Evolutionary conservation across 2,888 invertebrate species (phyloP), one percentile per base, ranked within the genome.

Genomic region (Azorinus chamasolen): DNA sequence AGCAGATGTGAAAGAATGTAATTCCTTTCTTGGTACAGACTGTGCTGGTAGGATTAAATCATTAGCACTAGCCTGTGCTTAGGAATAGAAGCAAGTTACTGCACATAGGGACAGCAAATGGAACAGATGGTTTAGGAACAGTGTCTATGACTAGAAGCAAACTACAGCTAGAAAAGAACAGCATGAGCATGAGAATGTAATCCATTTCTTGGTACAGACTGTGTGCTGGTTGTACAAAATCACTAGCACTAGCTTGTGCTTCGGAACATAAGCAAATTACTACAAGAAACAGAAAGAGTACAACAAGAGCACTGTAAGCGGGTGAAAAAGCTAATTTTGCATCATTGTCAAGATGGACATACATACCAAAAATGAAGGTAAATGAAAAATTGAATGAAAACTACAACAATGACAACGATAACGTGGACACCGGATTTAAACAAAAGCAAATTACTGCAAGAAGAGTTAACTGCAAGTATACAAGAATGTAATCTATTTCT

Each of bases 381-480:
- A n/a, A n/a, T n/a, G n/a, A n/a, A n/a, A n/a, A n/a, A n/a, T n/a
- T n/a, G n/a, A n/a, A n/a, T n/a, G n/a, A n/a, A n/a, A n/a, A n/a
- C n/a, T n/a, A n/a, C n/a, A n/a, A n/a, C n/a, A n/a, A n/a, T n/a
- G n/a, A n/a, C n/a, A n/a, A n/a, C n/a, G n/a, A n/a, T n/a, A n/a
- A n/a, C n/a, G n/a, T 63, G 51, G 51, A 51, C 43, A 61, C 27
- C 61, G 69, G 48, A 37, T 65, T 20, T 32, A 24, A 46, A 16
- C 41, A 53, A 16, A 16, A 18, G 32, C 27, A 53, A 6, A 32
- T 25, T 24, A 12, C 53, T 27, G 2, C 27, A 53, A 24, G 5
- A 5, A 24, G 27, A 32, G 4, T 10, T 4, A 24, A 4, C 10
- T 27, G 18, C 16, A 53, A 10, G 10, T 25, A 25, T n/a, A n/a